Percentiles rank a stretch among this genome's conserved stretches.
phyloP scores from a whole-genome alignment of 2,888 invertebrate genomes.

The Griposia aprilina region DNA sequence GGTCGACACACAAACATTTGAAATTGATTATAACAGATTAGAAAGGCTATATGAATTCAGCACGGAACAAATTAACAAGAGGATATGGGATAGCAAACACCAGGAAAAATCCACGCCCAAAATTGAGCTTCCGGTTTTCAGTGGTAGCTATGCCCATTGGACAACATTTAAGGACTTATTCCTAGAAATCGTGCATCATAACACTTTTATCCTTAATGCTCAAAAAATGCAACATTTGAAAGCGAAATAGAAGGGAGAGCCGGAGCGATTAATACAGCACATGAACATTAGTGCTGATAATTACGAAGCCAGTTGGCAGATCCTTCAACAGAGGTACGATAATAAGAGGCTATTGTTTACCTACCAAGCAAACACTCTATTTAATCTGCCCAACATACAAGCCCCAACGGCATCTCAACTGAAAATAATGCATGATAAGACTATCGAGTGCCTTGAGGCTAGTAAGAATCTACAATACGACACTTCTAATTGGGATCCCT shows the following conservation, averaged over 20 bases:
- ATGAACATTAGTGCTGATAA: background rate
- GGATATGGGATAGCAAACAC: background rate
- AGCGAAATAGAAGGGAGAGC: too few relatives aligned
- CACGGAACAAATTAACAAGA: background rate
- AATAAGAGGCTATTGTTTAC: constrained; percentile 4
- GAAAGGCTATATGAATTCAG: constrained; percentile 1
- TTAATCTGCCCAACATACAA: background rate
- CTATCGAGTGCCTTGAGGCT: constrained; percentile 4
- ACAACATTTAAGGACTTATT: background rate
- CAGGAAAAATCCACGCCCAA: background rate
- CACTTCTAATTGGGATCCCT: background rate
- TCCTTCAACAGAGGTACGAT: constrained; percentile 6
- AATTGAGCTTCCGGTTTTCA: constrained; percentile 7
- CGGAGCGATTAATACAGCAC: too few relatives aligned
- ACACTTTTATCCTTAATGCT: background rate
- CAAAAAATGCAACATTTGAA: constrained; percentile 1
- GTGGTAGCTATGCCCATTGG: constrained; percentile 3
- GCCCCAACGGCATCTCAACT: background rate
- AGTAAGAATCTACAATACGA: background rate
- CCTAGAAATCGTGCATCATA: constrained; percentile 1
- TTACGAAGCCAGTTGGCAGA: background rate
- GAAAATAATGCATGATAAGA: constrained; percentile 1
- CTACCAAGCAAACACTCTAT: background rate
- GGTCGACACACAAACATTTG: background rate
- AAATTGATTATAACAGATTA: constrained; percentile 4